Base-by-base conservation (phyloP, 2,113 vertebrate species). In the Nothocercus julius region DNA sequence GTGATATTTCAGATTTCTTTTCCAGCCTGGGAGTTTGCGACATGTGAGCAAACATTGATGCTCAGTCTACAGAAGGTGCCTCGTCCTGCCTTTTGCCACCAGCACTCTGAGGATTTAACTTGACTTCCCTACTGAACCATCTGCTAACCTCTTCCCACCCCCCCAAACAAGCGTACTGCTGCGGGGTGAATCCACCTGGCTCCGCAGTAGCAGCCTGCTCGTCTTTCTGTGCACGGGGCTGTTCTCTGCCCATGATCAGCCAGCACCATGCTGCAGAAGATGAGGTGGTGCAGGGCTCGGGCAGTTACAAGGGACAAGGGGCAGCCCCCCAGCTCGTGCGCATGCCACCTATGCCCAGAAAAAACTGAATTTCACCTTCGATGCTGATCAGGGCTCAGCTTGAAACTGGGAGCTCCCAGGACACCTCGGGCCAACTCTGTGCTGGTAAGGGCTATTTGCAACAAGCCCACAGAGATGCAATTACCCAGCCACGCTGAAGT, bases 1-100 rank as follows among this genome's bases (percentile, higher is more conserved):
- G 38, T 51, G 58, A 0, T 67, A 82, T 59, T 95, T 87, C 54
- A 85, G 12, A 34, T 87, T 85, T 89, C 28, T 77, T 90, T 81
- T 83, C 59, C 70, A 95, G 49, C 13, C 84, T 45, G 6, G 18
- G 44, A 58, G 28, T 40, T 78, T 53, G 76, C 20, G 72, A 1
- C 27, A 69, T 28, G 16, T 40, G 16, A 86, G 20, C 20, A 90
- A 36, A 47, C 32, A 51, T 24, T 49, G 34, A n/a, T 73, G 19
- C 27, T 62, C 58, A 75, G 13, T 76, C 58, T 82, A 28, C 44
- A 76, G 47, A 10, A 38, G 44, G 15, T 79, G 47, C 58, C 44
- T 92, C 53, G 49, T 42, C n/a, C 12, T 32, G 27, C 74, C 72
- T 61, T 82, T 74, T 67, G 76, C 51, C 13, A 2, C 49, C 64